phyloP scores from a whole-genome alignment of 2,888 invertebrate species.

The Euclidia mi region DNA sequence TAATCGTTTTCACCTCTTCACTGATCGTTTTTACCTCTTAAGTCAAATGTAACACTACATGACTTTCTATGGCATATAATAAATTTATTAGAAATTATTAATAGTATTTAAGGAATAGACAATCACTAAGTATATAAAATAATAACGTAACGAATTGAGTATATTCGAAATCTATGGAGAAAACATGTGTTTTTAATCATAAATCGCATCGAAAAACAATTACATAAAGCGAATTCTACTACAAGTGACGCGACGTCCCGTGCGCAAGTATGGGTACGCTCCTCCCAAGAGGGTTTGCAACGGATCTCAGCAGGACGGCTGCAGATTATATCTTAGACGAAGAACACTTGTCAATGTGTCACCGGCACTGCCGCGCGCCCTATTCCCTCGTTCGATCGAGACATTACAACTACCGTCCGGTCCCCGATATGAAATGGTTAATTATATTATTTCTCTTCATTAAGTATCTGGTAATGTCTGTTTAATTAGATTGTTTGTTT shows the following conservation, averaged over 20 bases:
- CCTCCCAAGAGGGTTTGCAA: slow-evolving; percentile 46
- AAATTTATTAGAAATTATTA: too few relatives aligned
- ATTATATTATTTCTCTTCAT: slow-evolving; percentile 40
- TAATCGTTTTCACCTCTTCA: too few relatives aligned
- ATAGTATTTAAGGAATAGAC: too few relatives aligned
- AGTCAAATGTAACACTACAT: too few relatives aligned
- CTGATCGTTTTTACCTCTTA: too few relatives aligned
- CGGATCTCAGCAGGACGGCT: slow-evolving; percentile 51
- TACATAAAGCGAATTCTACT: slow-evolving; percentile 21
- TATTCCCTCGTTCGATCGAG: slow-evolving; percentile 34
- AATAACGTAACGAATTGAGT: too few relatives aligned
- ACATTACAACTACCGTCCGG: slow-evolving; percentile 33
- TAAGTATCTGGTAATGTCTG: not conserved
- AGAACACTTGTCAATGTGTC: slow-evolving; percentile 58
- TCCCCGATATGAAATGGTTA: slow-evolving; percentile 34
- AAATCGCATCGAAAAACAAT: not conserved
- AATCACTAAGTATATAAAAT: too few relatives aligned
- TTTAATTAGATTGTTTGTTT: not conserved
- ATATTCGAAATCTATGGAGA: too few relatives aligned
- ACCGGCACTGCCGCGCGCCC: slow-evolving; percentile 31
- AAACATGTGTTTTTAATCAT: too few relatives aligned
- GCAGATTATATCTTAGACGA: slow-evolving; percentile 48
- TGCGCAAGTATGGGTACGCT: slow-evolving; percentile 26
- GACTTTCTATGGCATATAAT: too few relatives aligned
- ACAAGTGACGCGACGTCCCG: slow-evolving; percentile 24